Evolutionary conservation across 1,140 invertebrate genomes (phyloP), one percentile per base, ranked within the genome.

Genomic region (Ganaspis sp.): DNA sequence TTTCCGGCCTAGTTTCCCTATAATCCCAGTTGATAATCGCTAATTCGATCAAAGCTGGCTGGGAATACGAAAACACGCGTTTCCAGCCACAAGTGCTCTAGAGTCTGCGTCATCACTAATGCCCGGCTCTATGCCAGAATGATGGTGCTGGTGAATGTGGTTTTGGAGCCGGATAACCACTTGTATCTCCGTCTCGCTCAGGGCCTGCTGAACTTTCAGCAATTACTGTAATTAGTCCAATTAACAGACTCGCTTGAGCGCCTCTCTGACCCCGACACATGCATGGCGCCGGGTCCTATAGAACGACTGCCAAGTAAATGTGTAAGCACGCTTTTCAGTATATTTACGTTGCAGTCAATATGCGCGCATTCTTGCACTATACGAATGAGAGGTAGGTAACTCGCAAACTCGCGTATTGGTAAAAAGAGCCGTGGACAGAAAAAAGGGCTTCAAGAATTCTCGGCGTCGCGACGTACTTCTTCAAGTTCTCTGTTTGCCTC

Each of bases 211-310:
- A 91, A 91, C 89, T 90, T 90, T 90, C 88, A 88, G 89, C 90
- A 91, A 91, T 91, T 91, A 91, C 89, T 84, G 89, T 90, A 91
- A 90, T 91, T 90, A 90, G 89, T 91, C 88, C 89, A 91, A 91
- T 91, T 90, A 91, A 90, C 90, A 88, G 87, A 90, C 88, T 90
- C 89, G 88, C 88, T 90, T 83, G 87, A 88, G 86, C 85, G 83
- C 82, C 81, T 85, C 85, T 79, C 85, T 81, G 79, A 80, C 82
- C 82, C 80, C 78, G 79, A 81, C 78, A 76, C 80, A 77, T 78
- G 77, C 75, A 73, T 79, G 76, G 80, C 64, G 64, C 73, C 75
- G 76, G 69, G 80, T 69, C 78, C 69, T 76, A 77, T 71, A 83
- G 74, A 3, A 34, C 29, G 6, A 6, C 29, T 34, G 6, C 2